Evolutionary conservation across 2,797 vertebrate genomes (phyloP), one percentile per base, ranked within the genome.

Genomic region (Chanos chanos): DNA sequence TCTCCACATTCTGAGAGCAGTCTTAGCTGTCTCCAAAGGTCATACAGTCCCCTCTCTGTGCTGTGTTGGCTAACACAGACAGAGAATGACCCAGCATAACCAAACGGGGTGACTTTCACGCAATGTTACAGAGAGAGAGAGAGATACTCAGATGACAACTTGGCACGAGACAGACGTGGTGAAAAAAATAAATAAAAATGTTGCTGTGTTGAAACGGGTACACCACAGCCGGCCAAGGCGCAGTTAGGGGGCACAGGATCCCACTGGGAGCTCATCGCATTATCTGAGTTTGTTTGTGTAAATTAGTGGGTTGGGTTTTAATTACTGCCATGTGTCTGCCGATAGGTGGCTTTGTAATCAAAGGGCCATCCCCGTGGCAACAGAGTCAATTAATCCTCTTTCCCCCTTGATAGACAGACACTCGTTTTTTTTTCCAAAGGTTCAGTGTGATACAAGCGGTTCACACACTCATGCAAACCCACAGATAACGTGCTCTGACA

Each of bases 301-400:
- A 74, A 78, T 76, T 78, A 76, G 62, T 50, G 66, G 64, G 75
- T 71, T 60, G 60, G 64, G 64, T 72, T 75, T 78, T 79, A 74
- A 79, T 77, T 76, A 77, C 69, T 53, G 50, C 68, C 71, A 72
- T 73, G 71, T 70, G 65, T 53, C 21, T 47, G 21, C 58, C 76
- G 75, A 77, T 77, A 73, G 77, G 77, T 74, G 62, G 64, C 58
- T 74, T 47, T 70, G 61, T 64, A 74, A 79, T 77, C 68, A 74
- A 61, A 68, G 37, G 59, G 58, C 53, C n/a, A 68, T 70, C 72
- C 68, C 68, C 43, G 63, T 56, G 68, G 70, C 66, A 67, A 67
- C 60, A 56, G 62, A 60, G 68, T 52, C 36, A 68, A 71, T 56
- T 76, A 76, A 77, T 74, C 66, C 69, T 24, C 61, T n/a, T n/a